Evolutionary conservation across 2,888 invertebrate genomes (phyloP).

Genomic region (Chromoteleia sp.): DNA sequence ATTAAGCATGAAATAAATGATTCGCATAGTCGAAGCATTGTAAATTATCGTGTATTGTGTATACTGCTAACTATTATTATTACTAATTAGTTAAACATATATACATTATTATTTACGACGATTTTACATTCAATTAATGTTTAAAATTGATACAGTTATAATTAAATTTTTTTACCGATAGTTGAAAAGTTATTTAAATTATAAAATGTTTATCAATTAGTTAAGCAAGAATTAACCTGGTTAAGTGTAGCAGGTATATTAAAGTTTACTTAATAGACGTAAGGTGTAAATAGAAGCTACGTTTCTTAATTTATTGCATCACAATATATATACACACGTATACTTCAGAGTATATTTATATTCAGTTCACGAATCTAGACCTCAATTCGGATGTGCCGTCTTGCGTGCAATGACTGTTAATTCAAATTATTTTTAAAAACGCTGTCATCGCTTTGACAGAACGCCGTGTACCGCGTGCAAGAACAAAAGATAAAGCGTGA

Average conservation of each 20-base stretch:
- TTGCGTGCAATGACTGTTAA: constrained; percentile 4
- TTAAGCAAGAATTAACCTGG: too few relatives aligned
- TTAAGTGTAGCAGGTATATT: constrained; percentile 81
- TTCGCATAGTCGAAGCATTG: too few relatives aligned
- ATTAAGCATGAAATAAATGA: too few relatives aligned
- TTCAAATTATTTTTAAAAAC: constrained; percentile 35
- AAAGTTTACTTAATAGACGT: constrained; percentile 78
- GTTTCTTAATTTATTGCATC: constrained; percentile 73
- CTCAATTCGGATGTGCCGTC: constrained; percentile 6
- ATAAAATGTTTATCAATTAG: too few relatives aligned
- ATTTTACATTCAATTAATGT: too few relatives aligned
- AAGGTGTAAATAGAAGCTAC: constrained; percentile 80
- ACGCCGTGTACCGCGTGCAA: constrained; percentile 7
- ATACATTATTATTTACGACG: too few relatives aligned
- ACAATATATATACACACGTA: constrained; percentile 59
- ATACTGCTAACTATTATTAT: too few relatives aligned
- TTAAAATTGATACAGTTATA: too few relatives aligned
- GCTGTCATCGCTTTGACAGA: constrained; percentile 13
- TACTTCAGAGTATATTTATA: constrained; percentile 57
- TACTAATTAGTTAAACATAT: too few relatives aligned
- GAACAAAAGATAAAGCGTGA: constrained; percentile 54
- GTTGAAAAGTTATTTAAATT: too few relatives aligned
- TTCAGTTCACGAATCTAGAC: constrained; percentile 31
- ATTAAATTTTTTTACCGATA: too few relatives aligned
- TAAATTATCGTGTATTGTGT: too few relatives aligned